These are phyloP conservation scores for Whitmania pigra DNA, from an alignment of 1,140 invertebrate species.

Conservation along the genomic window DNA sequence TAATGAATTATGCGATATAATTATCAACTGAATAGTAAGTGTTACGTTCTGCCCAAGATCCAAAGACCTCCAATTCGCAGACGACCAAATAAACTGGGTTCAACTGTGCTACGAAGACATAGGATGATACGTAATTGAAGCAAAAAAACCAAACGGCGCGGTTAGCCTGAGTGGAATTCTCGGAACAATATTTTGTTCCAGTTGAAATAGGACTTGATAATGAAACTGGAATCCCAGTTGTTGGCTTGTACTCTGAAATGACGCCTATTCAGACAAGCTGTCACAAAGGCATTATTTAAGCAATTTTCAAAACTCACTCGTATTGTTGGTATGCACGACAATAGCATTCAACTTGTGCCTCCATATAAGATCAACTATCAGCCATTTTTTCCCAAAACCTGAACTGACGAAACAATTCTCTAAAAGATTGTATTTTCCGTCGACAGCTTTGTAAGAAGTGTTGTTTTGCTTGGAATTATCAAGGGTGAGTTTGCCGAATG, in stretches of 20 bases:
- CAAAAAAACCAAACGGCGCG: not conserved
- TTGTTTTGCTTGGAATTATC: not conserved
- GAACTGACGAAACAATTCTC: not conserved
- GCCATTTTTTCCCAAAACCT: not conserved
- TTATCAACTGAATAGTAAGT: not conserved
- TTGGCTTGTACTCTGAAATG: conserved; percentile 2
- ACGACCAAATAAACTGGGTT: not conserved
- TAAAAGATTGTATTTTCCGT: not conserved
- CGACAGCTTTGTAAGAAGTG: not conserved
- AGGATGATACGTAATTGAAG: too few species aligned
- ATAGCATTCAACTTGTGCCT: not conserved
- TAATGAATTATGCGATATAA: too few species aligned
- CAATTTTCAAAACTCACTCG: not conserved
- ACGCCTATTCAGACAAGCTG: not conserved
- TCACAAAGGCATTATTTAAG: not conserved
- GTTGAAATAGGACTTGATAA: not conserved
- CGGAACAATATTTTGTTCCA: not conserved
- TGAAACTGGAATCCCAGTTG: not conserved
- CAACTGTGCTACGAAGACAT: too few species aligned
- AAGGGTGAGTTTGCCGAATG: not conserved
- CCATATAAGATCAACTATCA: conserved; percentile 3
- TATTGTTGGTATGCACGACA: not conserved
- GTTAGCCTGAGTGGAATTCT: not conserved
- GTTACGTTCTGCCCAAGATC: not conserved
- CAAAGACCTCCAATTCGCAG: not conserved